Conservation (phyloP, 2,113 vertebrate species). For the Papio anubis region DNA sequence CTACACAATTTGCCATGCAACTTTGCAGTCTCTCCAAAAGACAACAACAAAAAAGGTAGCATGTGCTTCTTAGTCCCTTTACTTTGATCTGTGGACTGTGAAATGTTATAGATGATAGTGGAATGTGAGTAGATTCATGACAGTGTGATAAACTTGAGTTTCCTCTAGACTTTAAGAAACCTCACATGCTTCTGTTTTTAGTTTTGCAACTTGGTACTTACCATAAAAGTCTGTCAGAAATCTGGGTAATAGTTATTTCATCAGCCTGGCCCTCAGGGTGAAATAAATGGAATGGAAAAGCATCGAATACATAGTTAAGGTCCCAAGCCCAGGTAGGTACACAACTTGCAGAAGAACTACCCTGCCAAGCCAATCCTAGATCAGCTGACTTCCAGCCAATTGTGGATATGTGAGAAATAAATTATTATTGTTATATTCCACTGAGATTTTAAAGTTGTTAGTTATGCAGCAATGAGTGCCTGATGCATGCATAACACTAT, state of each 20-base stretch:
- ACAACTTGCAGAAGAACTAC: not conserved
- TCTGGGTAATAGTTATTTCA: not conserved
- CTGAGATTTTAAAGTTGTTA: not conserved
- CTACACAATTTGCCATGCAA: not conserved
- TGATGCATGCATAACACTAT: not conserved
- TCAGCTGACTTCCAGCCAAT: not conserved
- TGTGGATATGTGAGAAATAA: not conserved
- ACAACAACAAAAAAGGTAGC: not conserved
- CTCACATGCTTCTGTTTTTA: not conserved
- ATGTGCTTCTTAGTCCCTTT: not conserved
- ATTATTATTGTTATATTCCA: not conserved
- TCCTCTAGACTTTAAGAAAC: not conserved
- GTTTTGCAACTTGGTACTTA: not conserved
- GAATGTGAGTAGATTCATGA: not conserved
- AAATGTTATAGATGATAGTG: not conserved
- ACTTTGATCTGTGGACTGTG: not conserved
- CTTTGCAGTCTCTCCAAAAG: not conserved
- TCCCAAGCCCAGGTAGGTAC: not conserved
- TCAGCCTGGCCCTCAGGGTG: not conserved
- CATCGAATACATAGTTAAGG: not conserved
- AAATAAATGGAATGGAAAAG: not conserved
- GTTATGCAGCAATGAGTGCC: not conserved
- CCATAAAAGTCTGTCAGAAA: not conserved
- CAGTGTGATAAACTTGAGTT: not conserved
- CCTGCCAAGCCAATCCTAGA: not conserved